Evolutionary conservation across 1,140 invertebrate species (phyloP).

Genomic region (Protaetia brevitarsis): DNA sequence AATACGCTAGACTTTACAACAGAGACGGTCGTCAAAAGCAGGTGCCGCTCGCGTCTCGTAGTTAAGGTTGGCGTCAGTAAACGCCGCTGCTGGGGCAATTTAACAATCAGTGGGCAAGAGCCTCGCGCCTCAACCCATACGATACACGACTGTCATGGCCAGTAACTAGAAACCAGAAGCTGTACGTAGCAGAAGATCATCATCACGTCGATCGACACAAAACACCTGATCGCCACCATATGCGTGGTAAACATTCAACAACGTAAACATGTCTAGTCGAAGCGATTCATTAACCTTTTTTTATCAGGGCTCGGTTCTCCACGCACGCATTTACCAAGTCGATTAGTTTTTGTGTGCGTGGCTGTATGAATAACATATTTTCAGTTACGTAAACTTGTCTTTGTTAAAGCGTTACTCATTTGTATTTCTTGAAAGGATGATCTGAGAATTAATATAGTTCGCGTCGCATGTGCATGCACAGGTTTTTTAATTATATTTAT

Average conservation of each 20-base stretch:
- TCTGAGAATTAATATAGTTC: no score
- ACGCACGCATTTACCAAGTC: no score
- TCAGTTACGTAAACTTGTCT: no score
- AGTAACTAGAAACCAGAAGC: not conserved
- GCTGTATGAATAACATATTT: no score
- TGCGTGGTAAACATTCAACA: not conserved
- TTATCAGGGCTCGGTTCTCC: not conserved
- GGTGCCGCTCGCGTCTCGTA: not conserved
- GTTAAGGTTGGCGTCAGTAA: not conserved
- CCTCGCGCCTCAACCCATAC: not conserved
- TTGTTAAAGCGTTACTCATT: no score
- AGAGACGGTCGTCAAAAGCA: not conserved
- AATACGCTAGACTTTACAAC: conserved; percentile 20
- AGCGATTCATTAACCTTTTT: conserved; percentile 8
- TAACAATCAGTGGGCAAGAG: not conserved
- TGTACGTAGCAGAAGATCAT: no score
- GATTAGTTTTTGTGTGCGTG: no score
- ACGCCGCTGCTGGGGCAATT: not conserved
- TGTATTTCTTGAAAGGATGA: no score
- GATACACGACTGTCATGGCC: no score
- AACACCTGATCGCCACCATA: not conserved
- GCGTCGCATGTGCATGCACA: no score
- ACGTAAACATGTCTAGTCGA: not conserved
- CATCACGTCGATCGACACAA: not conserved
- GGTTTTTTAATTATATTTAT: no score